A percentile compares a stretch with the other conserved stretches of the same genome.
Conservation (phyloP, 2,113 vertebrate species). For the Antechinus flavipes region DNA sequence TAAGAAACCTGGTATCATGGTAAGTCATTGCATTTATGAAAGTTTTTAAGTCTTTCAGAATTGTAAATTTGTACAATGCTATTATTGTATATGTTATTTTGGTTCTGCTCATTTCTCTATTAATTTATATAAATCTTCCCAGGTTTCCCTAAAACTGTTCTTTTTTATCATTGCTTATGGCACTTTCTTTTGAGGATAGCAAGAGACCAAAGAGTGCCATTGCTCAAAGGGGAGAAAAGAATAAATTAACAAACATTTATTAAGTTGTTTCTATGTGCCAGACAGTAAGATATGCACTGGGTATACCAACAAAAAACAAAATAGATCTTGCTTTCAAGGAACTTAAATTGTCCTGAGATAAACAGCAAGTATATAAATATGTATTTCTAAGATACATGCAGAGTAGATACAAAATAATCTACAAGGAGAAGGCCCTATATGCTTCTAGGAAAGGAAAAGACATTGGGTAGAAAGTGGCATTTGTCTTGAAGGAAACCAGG, state of each 20-base stretch:
- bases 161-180: neutral
- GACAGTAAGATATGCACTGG: neutral
- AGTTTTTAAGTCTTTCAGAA: neutral
- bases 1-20: neutral
- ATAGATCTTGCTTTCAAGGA: neutral
- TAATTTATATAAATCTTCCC: neutral
- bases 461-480: neutral
- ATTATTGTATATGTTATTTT: neutral
- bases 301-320: neutral
- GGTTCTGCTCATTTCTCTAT: neutral
- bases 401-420: neutral
- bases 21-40: neutral
- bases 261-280: neutral
- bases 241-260: neutral
- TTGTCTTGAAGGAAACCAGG: neutral
- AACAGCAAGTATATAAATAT: neutral
- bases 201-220: neutral
- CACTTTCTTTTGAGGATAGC: neutral
- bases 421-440: neutral
- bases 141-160: neutral
- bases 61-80: neutral
- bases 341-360: neutral
- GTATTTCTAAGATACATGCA: neutral
- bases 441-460: neutral
- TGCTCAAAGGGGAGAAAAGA: neutral